Evolutionary conservation across 2,797 vertebrate species (phyloP).

Genomic region (Acanthurus lineatus): DNA sequence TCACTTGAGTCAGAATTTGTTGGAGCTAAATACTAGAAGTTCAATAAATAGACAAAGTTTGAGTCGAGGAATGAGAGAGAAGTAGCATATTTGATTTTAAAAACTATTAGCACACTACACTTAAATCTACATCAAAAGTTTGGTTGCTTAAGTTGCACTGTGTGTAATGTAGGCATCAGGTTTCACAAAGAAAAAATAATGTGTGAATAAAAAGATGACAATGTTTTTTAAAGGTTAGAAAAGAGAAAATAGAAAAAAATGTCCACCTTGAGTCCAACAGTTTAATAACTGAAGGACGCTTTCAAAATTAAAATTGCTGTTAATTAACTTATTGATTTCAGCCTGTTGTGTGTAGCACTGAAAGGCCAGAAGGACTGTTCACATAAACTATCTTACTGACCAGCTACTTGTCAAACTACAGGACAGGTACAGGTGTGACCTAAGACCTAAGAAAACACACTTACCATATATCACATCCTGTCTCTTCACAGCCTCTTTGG

Average conservation of each 20-base stretch:
- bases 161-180: too few species aligned
- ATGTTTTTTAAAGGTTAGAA: too few species aligned
- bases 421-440: not conserved
- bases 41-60: too few species aligned
- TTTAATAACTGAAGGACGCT: not conserved
- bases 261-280: not conserved
- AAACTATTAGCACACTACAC: too few species aligned
- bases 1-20: too few species aligned
- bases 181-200: not conserved
- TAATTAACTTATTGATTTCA: too few species aligned
- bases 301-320: too few species aligned
- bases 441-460: constrained; percentile 39
- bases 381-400: not conserved
- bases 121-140: too few species aligned
- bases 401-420: not conserved
- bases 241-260: not conserved
- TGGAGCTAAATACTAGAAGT: too few species aligned
- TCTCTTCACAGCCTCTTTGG: constrained; percentile 89
- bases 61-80: too few species aligned
- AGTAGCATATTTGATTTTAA: too few species aligned
- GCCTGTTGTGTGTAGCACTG: not conserved
- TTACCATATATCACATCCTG: constrained; percentile 97
- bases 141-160: too few species aligned
- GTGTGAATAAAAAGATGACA: not conserved
- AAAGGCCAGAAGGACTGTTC: not conserved